Base-by-base conservation (phyloP, 2,797 vertebrate species). In the Protosalanx chinensis region DNA sequence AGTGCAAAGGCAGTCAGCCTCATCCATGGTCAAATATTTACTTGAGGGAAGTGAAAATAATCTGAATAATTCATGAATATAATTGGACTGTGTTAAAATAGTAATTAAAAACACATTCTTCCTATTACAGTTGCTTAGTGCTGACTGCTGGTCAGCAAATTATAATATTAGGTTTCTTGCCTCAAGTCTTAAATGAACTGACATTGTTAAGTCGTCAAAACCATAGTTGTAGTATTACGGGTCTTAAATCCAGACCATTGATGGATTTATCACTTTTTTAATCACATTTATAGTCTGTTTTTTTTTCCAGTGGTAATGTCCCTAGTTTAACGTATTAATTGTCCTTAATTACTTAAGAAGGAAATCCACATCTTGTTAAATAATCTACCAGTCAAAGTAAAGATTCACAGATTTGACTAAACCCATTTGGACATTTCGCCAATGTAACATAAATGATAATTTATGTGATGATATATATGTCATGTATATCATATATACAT, bases 1-100 rank as follows among this genome's bases (percentile, higher is more conserved):
- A 75, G 63, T 57, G 46, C 63, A 69, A 51, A 30, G 67, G 65
- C 15, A 72, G 69, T 69, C 70, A 41, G 64, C 64, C 37, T 72
- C 67, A 13, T 69, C 23, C 30, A 16, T n/a, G 20, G 46, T 64
- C 4, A 4, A 27, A 56, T 67, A 57, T 64, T 60, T 60, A 51
- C 32, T 53, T 59, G 13, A 53, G 49, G 70, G 60, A 49, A 64
- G 58, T 70, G 18, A 49, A 71, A 66, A 69, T 60, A 71, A 46
- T 53, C 64, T 67, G 68, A 32, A 67, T 62, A 66, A 65, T 69
- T 76, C 35, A 57, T 59, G 18, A 8, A 58, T 27, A 64, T 67
- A 70, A 66, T 33, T 70, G 35, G 61, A 30, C 53, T 67, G 67
- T 20, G 41, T 37, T 12, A 65, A 72, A 76, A 72, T 33, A 53